Evolutionary conservation across 2,888 invertebrate species (phyloP), one percentile per base, ranked within the genome.

Genomic region (Archaeoteleia sp.): DNA sequence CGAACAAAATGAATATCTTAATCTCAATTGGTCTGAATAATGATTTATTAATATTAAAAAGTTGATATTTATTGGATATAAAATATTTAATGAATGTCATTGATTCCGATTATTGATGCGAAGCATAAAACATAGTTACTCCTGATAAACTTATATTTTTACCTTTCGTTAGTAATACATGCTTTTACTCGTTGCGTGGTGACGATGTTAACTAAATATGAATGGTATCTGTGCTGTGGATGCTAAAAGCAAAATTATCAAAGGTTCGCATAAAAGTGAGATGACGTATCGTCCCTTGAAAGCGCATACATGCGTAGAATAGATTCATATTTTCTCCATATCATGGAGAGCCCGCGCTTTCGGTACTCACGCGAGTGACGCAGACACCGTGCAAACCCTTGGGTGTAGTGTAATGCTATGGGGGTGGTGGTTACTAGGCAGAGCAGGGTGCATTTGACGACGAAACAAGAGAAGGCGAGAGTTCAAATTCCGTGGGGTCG

Each of bases 401-500:
- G 61, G 61, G 53, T 65, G 63, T 54, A 48, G 43, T 49, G 39
- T 45, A 60, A 32, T 55, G 55, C 53, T 54, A 57, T 49, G 46
- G 58, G 66, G 67, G 62, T 42, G 62, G 54, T 46, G 51, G 70
- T 70, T 70, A 55, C 70, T 61, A 69, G 51, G 69, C 40, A 34
- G 43, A 62, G 51, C 69, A 57, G 61, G 65, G 61, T 48, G 54
- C 51, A 68, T 66, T 58, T 40, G 65, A 48, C 53, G 58, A 57
- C 55, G 51, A 53, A 66, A 66, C 65, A 66, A 66, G 65, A 66
- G 65, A 58, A 66, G 65, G 51, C 65, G 53, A 58, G 58, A 66
- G 58, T 53, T 66, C 58, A 58, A 66, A 58, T 66, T 66, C 51
- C 57, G 58, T 66, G 35, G 65, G 65, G 65, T 66, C 58, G 65